A percentile compares a stretch with the other conserved stretches of the same genome.
Conservation (phyloP, 2,888 invertebrate species). For the Gymnoscelis rufifasciata region DNA sequence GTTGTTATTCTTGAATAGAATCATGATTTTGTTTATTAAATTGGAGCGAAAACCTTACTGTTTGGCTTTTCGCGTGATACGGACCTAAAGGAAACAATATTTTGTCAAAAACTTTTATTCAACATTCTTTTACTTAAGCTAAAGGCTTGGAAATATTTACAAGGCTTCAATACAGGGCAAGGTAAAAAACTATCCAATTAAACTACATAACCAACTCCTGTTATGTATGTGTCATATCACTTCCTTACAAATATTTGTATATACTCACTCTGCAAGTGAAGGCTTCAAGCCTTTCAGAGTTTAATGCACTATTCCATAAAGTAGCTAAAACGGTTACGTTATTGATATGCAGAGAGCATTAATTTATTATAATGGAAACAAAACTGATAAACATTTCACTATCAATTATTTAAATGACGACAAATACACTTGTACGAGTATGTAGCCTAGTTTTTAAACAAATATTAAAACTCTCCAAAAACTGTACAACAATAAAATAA, state of each 20-base stretch:
- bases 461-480: slow-evolving; percentile 76
- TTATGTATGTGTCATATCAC: slow-evolving; percentile 53
- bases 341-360: slow-evolving; percentile 31
- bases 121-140: slow-evolving; percentile 72
- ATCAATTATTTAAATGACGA: slow-evolving; percentile 50
- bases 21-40: no score
- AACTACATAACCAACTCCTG: slow-evolving; percentile 56
- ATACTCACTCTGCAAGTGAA: slow-evolving; percentile 54
- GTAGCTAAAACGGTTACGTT: slow-evolving; percentile 10
- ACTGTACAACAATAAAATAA: slow-evolving; percentile 72
- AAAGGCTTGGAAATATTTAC: slow-evolving; percentile 78
- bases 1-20: no score
- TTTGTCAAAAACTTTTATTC: slow-evolving; percentile 70
- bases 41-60: no score
- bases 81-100: slow-evolving; percentile 49
- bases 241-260: slow-evolving; percentile 42
- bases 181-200: slow-evolving; percentile 75
- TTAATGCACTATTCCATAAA: not conserved
- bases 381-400: slow-evolving; percentile 38
- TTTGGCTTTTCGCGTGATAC: no score
- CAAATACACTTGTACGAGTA: slow-evolving; percentile 35
- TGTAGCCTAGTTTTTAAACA: slow-evolving; percentile 63
- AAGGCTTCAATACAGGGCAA: slow-evolving; percentile 75
- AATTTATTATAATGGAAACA: slow-evolving; percentile 26
- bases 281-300: not conserved